Base-by-base conservation (phyloP, 2,888 invertebrate species). In the Pomacea canaliculata region DNA sequence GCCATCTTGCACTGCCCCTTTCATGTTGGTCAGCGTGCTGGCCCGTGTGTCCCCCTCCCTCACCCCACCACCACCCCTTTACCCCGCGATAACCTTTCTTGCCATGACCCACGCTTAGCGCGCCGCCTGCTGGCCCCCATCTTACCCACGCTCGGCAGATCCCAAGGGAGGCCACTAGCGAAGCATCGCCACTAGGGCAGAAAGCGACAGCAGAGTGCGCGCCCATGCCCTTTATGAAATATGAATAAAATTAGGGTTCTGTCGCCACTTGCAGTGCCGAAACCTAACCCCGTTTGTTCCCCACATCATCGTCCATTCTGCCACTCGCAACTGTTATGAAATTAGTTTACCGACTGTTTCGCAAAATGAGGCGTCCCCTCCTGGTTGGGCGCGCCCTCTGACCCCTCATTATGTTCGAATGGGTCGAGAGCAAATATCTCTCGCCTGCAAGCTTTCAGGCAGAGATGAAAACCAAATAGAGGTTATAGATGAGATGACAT, bases 271-370 rank as follows among this genome's bases (percentile, higher is more conserved):
- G 18, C 70, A 13, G 51, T 19, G 49, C n/a, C 13, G 70, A 56
- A 70, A 70, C 70, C 59, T 70, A 51, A 70, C 70, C 70, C 70
- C 56, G 70, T 51, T 70, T 51, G 56, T 70, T 56, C 70, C 71
- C 37, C 51, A 56, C 9, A 71, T 71, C 71, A 62, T 71, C 71
- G 71, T 46, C 59, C 71, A 62, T 71, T 71, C 59, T 37, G 46
- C 62, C 62, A 62, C 71, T 71, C 48, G 71, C 71, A 71, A 71
- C 71, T 71, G 71, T 71, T 71, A 71, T 71, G 71, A 71, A 71
- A 71, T 71, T 71, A 71, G 71, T 71, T 71, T 71, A 71, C 71
- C 71, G 71, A 71, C 71, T 71, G 60, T 60, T 71, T 62, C 63
- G 60, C 60, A 19, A 60, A 71, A 56, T 62, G 62, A 46, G 62